phyloP scores from a whole-genome alignment of 2,888 invertebrate genomes.

The Litoditis marina region DNA sequence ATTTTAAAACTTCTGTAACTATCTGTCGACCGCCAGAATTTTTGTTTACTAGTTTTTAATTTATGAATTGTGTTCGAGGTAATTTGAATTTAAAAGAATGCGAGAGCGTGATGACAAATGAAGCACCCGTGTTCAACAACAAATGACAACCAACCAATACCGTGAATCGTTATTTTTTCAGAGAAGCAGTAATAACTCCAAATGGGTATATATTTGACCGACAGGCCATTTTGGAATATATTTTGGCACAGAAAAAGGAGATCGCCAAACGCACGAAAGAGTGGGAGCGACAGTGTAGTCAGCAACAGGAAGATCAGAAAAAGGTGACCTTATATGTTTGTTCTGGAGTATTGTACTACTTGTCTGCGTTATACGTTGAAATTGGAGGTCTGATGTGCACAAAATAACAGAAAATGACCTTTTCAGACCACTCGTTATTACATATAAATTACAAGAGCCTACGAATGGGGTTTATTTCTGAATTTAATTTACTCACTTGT shows the following conservation, averaged over 20 bases:
- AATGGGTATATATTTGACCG: conserved; percentile 94
- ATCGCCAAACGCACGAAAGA: conserved; percentile 83
- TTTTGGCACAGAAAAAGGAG: conserved; percentile 88
- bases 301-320: conserved; percentile 38
- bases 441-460: too few species aligned
- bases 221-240: conserved; percentile 90
- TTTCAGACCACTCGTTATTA: too few species aligned
- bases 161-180: conserved; percentile 23
- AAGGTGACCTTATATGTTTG: conserved; percentile 8
- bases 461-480: too few species aligned
- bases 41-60: too few species aligned
- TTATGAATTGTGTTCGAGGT: too few species aligned
- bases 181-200: conserved; percentile 57
- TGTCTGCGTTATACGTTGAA: too few species aligned
- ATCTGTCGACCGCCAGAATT: too few species aligned
- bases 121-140: conserved; percentile 75
- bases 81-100: too few species aligned
- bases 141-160: conserved; percentile 64
- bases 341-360: neutral
- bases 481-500: too few species aligned
- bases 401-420: too few species aligned
- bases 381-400: too few species aligned
- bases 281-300: conserved; percentile 70
- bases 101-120: neutral
- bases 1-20: too few species aligned